These are phyloP conservation scores for Campaea margaritaria DNA, from an alignment of 2,888 invertebrate species.

Conservation along the genomic window DNA sequence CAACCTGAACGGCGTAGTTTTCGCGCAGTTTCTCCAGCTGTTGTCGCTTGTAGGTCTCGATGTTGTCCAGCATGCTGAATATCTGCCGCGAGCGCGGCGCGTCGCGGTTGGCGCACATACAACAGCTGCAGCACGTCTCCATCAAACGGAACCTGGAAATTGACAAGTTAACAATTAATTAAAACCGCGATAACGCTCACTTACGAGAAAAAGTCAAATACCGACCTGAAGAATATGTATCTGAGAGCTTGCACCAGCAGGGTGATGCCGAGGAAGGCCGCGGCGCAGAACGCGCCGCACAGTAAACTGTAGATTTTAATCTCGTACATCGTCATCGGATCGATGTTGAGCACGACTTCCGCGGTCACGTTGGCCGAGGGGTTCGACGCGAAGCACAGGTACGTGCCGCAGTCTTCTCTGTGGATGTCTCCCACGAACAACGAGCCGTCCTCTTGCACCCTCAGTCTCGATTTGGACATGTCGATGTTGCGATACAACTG, in stretches of 20 bases:
- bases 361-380: slow-evolving; percentile 91
- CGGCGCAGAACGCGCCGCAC: slow-evolving; percentile 92
- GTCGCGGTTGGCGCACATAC: slow-evolving; percentile 88
- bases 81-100: slow-evolving; percentile 93
- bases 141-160: slow-evolving; percentile 88
- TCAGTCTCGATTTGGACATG: slow-evolving; percentile 84
- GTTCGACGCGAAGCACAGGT: slow-evolving; percentile 94
- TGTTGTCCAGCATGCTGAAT: slow-evolving; percentile 94
- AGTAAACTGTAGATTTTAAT: slow-evolving; percentile 94
- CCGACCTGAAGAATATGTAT: slow-evolving; percentile 89
- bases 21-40: slow-evolving; percentile 95
- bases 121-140: slow-evolving; percentile 92
- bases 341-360: slow-evolving; percentile 91
- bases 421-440: slow-evolving; percentile 89
- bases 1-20: slow-evolving; percentile 95
- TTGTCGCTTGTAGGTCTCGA: slow-evolving; percentile 95
- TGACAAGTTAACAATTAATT: slow-evolving; percentile 19
- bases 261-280: slow-evolving; percentile 91
- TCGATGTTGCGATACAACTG: slow-evolving; percentile 76
- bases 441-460: slow-evolving; percentile 91
- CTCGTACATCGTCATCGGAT: slow-evolving; percentile 93
- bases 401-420: slow-evolving; percentile 93
- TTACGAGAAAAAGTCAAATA: slow-evolving; percentile 41
- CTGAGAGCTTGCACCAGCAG: slow-evolving; percentile 91
- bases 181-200: background rate